Conservation (phyloP, 1,140 invertebrate genomes). For the Oryzaephilus surinamensis region DNA sequence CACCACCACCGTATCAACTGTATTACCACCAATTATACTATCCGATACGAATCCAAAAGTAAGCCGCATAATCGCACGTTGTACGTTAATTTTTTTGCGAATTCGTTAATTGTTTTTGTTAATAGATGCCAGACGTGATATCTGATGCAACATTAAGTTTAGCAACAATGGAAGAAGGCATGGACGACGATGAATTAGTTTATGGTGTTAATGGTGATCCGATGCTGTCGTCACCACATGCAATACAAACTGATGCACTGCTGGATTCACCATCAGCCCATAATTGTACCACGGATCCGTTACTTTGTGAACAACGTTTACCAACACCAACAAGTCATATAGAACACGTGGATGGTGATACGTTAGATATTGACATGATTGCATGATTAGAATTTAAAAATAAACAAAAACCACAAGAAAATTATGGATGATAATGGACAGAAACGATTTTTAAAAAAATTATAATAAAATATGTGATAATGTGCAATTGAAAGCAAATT, state of each 20-base stretch:
- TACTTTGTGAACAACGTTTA: constrained; percentile 29
- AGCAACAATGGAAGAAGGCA: constrained; percentile 65
- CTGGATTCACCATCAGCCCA: constrained; percentile 26
- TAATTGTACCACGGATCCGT: constrained; percentile 21
- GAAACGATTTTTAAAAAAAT: too few species aligned
- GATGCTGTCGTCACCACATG: constrained; percentile 41
- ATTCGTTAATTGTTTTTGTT: neutral
- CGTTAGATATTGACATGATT: constrained; percentile 37
- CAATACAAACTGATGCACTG: constrained; percentile 26
- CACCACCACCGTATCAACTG: constrained; percentile 22
- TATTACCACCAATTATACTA: constrained; percentile 28
- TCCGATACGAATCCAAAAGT: constrained; percentile 34
- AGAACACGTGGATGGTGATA: constrained; percentile 31
- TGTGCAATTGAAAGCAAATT: too few species aligned
- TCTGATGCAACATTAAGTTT: constrained; percentile 49
- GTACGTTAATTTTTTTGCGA: too few species aligned
- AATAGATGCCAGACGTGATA: constrained; percentile 42
- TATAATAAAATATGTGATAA: too few species aligned
- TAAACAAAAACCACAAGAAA: too few species aligned
- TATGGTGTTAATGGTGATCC: constrained; percentile 58
- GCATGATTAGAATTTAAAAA: too few species aligned
- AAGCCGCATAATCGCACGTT: constrained; percentile 16
- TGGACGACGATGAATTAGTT: constrained; percentile 67
- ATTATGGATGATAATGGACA: too few species aligned
- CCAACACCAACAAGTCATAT: constrained; percentile 34